These are phyloP conservation scores for Globia sparganii DNA, from an alignment of 2,888 invertebrate species.

Conservation along the genomic window DNA sequence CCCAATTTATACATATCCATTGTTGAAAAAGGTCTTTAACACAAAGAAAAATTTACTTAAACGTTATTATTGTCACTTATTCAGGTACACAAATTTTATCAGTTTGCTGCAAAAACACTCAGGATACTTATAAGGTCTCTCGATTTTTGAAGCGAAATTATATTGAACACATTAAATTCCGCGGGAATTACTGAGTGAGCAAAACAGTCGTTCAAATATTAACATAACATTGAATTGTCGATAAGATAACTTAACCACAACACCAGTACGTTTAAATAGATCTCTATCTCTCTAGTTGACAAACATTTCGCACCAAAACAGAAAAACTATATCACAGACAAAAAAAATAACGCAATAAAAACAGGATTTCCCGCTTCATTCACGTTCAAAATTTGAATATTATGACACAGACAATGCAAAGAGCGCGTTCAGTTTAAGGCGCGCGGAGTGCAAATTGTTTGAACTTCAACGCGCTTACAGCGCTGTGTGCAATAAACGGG, in stretches of 20 bases:
- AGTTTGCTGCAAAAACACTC: neutral
- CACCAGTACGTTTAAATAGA: neutral
- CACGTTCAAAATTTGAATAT: constrained; percentile 53
- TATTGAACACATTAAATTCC: neutral
- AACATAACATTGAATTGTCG: neutral
- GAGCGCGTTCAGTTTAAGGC: constrained; percentile 26
- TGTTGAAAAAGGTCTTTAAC: neutral
- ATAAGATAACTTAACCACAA: constrained; percentile 60
- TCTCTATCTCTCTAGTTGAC: neutral
- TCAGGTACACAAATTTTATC: neutral
- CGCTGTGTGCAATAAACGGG: constrained; percentile 50
- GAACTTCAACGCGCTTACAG: constrained; percentile 56
- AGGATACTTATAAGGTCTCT: too few relatives aligned
- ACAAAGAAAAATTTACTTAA: neutral
- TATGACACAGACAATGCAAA: constrained; percentile 50
- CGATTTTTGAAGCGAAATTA: too few relatives aligned
- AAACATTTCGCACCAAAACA: neutral
- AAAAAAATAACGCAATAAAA: constrained; percentile 2
- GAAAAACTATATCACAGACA: neutral
- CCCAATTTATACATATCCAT: constrained; percentile 31
- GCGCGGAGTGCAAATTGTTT: constrained; percentile 71
- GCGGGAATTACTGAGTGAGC: constrained; percentile 24
- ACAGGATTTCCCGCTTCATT: constrained; percentile 63
- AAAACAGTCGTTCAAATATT: neutral
- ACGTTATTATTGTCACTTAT: neutral